Evolutionary conservation across 2,888 invertebrate species (phyloP), one percentile per base, ranked within the genome.

Genomic region (Phyto melanocephala): DNA sequence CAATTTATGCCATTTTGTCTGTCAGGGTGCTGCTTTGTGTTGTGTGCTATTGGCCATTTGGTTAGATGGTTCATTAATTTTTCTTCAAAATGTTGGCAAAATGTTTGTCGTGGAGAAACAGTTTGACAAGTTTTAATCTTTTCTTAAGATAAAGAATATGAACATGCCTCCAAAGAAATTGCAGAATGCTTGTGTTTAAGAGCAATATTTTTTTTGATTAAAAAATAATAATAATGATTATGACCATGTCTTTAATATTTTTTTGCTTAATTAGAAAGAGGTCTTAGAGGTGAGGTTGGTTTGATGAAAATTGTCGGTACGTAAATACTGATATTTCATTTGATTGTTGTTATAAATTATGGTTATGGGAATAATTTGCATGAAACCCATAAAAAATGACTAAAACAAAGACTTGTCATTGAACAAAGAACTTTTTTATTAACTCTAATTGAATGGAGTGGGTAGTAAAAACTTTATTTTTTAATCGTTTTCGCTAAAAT

Each of bases 21-120:
- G 28, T 15, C 7, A 11, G 24, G 8, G 22, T 47, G 13, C 24
- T 63, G 22, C 33, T 47, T 28, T 28, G 28, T 28, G 4, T 28
- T 28, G 28, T 28, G 15, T 28, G 28, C 11, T 47, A 3, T 17
- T 28, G 54, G 54, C 8, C n/a, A 3, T 15, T 72, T 72, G 37
- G 17, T 28, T 71, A 15, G 10, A 17, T 24, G 58, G 22, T 17
- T 62, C 72, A 62, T 72, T 62, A 50, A 72, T 72, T 72, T 37
- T 52, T 17, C 8, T 28, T 40, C 24, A n/a, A 72, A 60, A 45
- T 47, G 22, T 60, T 22, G 6, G 20, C 35, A 2, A 22, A 13
- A 58, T 13, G 37, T 37, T 45, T 45, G 7, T 45, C 22, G 33
- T 8, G 8, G 10, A 33, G 2, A 35, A 33, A 15, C 13, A 17